These are phyloP conservation scores for Rhynchophorus ferrugineus DNA, from an alignment of 1,140 invertebrate species.

Conservation along the genomic window DNA sequence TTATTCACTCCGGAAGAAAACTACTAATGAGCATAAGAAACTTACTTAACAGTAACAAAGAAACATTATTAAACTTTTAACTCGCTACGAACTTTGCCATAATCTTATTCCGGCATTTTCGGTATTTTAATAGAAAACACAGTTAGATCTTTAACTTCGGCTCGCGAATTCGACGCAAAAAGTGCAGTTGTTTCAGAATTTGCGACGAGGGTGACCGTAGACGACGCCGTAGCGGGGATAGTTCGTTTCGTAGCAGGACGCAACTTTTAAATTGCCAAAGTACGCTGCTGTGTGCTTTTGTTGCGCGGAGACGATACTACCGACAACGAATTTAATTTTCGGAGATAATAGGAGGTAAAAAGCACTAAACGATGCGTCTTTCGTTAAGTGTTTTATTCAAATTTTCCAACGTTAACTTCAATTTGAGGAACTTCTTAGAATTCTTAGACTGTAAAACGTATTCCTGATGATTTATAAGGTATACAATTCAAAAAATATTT, in stretches of 20 bases:
- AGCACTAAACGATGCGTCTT: slow-evolving; percentile 11
- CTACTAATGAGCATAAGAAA: not conserved
- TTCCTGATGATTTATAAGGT: too few species aligned
- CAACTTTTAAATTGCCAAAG: not conserved
- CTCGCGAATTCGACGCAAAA: not conserved
- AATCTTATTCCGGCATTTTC: not conserved
- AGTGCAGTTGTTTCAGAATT: not conserved
- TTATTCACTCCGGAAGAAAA: not conserved
- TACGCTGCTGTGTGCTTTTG: too few species aligned
- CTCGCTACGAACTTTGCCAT: not conserved
- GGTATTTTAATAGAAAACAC: not conserved
- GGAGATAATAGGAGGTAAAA: slow-evolving; percentile 9
- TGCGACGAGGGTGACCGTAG: not conserved
- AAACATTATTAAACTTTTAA: not conserved
- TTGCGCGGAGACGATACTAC: too few species aligned
- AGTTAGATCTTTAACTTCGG: not conserved
- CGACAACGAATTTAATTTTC: too few species aligned
- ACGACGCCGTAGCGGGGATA: too few species aligned
- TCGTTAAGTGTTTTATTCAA: too few species aligned
- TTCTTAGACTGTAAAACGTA: too few species aligned
- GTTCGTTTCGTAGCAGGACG: too few species aligned
- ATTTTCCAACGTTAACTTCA: too few species aligned
- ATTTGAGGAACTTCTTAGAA: too few species aligned
- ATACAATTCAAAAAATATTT: too few species aligned
- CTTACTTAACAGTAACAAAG: not conserved